Conservation (phyloP, 2,797 vertebrate genomes). For the Tadarida brasiliensis region DNA sequence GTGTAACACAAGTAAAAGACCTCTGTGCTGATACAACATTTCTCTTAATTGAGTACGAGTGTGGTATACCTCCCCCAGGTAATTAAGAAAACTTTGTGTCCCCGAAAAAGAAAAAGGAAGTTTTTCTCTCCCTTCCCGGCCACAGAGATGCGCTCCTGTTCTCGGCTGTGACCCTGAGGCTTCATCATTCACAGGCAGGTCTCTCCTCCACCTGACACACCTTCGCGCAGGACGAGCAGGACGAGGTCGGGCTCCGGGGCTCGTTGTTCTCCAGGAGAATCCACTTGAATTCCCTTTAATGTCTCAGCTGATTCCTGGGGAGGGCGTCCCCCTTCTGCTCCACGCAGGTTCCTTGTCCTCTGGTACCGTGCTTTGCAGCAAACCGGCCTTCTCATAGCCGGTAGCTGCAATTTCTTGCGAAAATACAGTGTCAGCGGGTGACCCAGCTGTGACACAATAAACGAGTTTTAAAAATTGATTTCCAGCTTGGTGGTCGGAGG, state of each 20-base stretch:
- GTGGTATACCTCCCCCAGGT: no score
- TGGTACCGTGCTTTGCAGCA: conserved; percentile 27
- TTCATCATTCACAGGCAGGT: fast-evolving
- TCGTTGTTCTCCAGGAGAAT: neutral
- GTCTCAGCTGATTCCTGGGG: conserved; percentile 58
- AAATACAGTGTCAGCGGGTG: neutral
- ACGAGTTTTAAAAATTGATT: conserved; percentile 63
- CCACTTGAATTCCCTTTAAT: conserved; percentile 77
- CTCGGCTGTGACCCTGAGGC: fast-evolving
- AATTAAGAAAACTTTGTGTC: no score
- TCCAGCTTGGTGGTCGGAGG: conserved; percentile 58
- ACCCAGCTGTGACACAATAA: conserved; percentile 9
- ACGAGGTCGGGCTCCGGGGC: neutral
- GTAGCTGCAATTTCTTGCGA: conserved; percentile 23
- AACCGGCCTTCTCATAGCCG: neutral
- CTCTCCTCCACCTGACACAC: no score
- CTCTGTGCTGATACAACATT: neutral
- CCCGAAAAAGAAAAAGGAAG: no score
- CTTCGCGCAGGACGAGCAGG: fast-evolving
- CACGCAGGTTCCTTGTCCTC: neutral
- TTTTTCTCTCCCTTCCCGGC: neutral
- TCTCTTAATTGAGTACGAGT: no score
- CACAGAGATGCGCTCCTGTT: neutral
- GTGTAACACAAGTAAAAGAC: neutral
- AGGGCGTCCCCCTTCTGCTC: neutral